Evolutionary conservation across 2,113 vertebrate genomes (phyloP).

Genomic region (Ochotona princeps): DNA sequence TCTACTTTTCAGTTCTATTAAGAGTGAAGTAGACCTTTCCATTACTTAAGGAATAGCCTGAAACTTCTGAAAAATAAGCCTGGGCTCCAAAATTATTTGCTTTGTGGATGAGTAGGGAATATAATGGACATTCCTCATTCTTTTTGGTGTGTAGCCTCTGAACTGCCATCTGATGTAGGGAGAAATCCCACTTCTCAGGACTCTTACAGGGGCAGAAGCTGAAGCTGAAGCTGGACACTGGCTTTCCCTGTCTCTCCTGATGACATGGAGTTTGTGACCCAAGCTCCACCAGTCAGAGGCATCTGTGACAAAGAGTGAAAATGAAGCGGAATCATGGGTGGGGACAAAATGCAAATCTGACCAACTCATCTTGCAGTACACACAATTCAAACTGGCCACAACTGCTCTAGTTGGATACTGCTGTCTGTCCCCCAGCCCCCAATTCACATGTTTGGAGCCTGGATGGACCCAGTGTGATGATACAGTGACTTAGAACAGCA

Average conservation of each 20-base stretch:
- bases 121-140: neutral
- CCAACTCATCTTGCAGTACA: neutral
- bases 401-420: no score
- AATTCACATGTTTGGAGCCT: no score
- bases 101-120: neutral
- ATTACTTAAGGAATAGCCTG: neutral
- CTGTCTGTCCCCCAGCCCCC: no score
- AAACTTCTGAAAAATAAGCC: neutral
- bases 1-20: conserved; percentile 34
- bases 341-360: neutral
- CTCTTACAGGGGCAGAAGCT: neutral
- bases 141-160: neutral
- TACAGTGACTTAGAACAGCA: no score
- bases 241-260: neutral
- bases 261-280: neutral
- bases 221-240: neutral
- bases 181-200: neutral
- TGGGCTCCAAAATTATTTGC: neutral
- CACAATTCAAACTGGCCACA: neutral
- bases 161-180: neutral
- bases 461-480: no score
- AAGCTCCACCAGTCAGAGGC: neutral
- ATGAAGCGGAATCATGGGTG: neutral
- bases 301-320: no score
- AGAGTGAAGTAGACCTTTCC: conserved; percentile 36